Evolutionary conservation across 2,888 invertebrate genomes (phyloP), one percentile per base, ranked within the genome.

Genomic region (Cerastoderma edule): DNA sequence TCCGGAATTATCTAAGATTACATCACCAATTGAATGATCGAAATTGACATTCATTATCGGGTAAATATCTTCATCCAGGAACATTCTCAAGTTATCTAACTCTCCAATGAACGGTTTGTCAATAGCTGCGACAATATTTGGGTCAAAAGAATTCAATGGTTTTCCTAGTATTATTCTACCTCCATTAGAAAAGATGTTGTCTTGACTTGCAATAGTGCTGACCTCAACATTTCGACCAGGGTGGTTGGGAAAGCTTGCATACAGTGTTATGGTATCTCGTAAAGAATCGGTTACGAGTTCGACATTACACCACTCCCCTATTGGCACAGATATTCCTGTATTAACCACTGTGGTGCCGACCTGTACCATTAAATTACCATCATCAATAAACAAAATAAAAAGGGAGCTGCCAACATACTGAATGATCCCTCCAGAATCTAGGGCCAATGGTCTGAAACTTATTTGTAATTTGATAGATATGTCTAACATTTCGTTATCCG

Each of bases 141-240:
- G 46, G 32, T 73, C 71, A 57, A 78, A 63, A 8, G 82, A 67
- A 2, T 72, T 68, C 53, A 71, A 75, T 66, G 85, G 84, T n/a
- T 67, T 68, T 16, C 87, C 88, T 32, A 88, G 32, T 35, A 79
- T 74, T 30, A 88, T 30, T 10, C 81, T 75, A 16, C 88, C 88
- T 27, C 67, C 71, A 16, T 48, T 64, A 16, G 79, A 70, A 66
- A 86, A 85, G 39, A 54, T 65, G 10, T 75, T 80, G 22, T 53
- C 66, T 6, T 69, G 33, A 10, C 78, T 80, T 24, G 83, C 57
- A 5, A 24, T 48, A 22, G 24, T 48, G 48, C 5, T 22, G 3
- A 48, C 48, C 16, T 5, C 5, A 8, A n/a, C 48, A 48, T 48
- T 24, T 16, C 6, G n/a, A 48, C 22, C 48, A 48, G 48, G 48